A percentile compares a stretch with the other conserved stretches of the same genome.
Evolutionary conservation across 2,888 invertebrate species (phyloP).

Genomic region (Acanthopleura granulata): DNA sequence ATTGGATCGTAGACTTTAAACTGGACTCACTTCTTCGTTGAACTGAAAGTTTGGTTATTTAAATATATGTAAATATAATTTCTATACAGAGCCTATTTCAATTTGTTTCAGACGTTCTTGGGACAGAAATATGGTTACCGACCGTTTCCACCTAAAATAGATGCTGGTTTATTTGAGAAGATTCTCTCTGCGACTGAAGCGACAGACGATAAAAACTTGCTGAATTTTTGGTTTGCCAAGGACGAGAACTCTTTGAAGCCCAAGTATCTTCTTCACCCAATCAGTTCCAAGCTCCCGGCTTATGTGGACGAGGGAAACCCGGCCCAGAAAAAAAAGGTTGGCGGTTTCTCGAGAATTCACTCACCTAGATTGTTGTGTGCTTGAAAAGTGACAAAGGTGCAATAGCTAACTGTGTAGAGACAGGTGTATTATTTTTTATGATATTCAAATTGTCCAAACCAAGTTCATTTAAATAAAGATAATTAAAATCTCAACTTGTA

Average conservation of each 20-base stretch:
- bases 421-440: background rate
- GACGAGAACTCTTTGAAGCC: slow-evolving; percentile 9
- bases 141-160: slow-evolving; percentile 20
- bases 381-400: background rate
- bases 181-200: background rate
- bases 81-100: too few species aligned
- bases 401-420: background rate
- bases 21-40: too few species aligned
- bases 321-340: slow-evolving; percentile 11
- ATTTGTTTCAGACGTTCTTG: slow-evolving; percentile 19
- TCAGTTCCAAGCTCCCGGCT: slow-evolving; percentile 8
- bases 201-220: background rate
- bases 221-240: slow-evolving; percentile 6
- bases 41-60: background rate
- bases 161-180: slow-evolving; percentile 12
- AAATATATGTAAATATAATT: background rate
- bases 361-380: background rate
- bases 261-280: slow-evolving; percentile 13
- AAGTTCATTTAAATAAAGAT: background rate
- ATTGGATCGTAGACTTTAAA: background rate
- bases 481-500: background rate
- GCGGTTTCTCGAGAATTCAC: too few species aligned
- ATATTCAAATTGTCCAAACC: background rate
- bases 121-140: slow-evolving; percentile 23
- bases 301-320: background rate